Conservation (phyloP, 2,113 vertebrate species). For the Penelope pileata region DNA sequence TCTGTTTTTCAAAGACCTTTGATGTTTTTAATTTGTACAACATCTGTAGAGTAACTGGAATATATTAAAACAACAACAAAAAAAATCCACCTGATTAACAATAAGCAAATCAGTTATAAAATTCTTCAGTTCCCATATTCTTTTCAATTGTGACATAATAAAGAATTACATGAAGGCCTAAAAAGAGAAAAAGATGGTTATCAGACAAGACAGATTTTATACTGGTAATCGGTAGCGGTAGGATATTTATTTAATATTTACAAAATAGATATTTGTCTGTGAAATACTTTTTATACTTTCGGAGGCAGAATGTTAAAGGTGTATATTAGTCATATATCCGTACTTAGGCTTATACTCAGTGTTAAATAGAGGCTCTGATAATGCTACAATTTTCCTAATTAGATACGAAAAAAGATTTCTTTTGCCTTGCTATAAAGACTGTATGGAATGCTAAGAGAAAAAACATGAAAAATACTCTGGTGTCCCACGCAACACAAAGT, state of each 20-base stretch:
- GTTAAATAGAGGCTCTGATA: not conserved
- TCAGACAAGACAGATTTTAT: not conserved
- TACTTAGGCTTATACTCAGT: not conserved
- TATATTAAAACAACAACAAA: constrained; percentile 60
- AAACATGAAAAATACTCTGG: not conserved
- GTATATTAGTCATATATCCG: not conserved
- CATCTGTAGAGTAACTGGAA: constrained; percentile 96
- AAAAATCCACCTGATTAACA: not conserved
- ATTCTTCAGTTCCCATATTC: not conserved
- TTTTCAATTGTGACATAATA: not conserved
- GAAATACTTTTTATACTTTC: not conserved
- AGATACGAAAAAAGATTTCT: not conserved
- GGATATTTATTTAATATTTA: not conserved
- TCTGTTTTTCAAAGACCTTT: constrained; percentile 96
- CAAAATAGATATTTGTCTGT: not conserved
- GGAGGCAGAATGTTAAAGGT: not conserved
- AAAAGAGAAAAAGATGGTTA: not conserved
- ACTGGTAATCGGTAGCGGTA: not conserved
- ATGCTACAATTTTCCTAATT: not conserved
- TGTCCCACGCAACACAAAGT: not conserved
- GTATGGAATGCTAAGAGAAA: not conserved
- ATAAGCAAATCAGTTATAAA: not conserved
- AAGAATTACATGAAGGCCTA: not conserved
- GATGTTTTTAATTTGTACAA: constrained; percentile 97
- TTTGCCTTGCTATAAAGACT: not conserved